Evolutionary conservation across 2,797 vertebrate species (phyloP).

Genomic region (Lutjanus campechanus): DNA sequence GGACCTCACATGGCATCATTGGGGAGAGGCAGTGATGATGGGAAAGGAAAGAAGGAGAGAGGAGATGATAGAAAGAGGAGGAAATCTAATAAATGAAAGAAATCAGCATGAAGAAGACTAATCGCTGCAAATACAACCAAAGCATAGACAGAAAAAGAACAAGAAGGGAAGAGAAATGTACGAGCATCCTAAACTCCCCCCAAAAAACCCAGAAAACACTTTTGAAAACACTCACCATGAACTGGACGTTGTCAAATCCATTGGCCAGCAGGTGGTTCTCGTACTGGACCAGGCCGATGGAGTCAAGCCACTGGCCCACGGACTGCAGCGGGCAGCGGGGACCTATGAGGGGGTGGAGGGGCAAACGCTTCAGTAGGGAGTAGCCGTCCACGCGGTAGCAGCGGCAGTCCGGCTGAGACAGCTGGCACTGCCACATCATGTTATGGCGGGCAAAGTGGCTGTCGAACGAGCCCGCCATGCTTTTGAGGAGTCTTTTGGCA

Average conservation of each 20-base stretch:
- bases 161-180: background rate
- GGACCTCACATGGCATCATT: slow-evolving; percentile 79
- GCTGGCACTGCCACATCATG: slow-evolving; percentile 99
- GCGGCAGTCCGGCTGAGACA: slow-evolving; percentile 98
- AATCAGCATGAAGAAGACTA: slow-evolving; percentile 21
- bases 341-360: slow-evolving; percentile 99
- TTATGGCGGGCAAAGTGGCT: slow-evolving; percentile 96
- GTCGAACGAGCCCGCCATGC: slow-evolving; percentile 99
- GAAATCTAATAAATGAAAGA: slow-evolving; percentile 43
- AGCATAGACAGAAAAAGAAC: background rate
- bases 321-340: slow-evolving; percentile 97
- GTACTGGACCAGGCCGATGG: slow-evolving; percentile 98
- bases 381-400: slow-evolving; percentile 99
- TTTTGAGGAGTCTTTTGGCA: slow-evolving; percentile 80
- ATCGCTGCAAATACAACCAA: background rate
- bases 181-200: background rate
- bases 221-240: slow-evolving; percentile 92
- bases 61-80: slow-evolving; percentile 30
- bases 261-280: slow-evolving; percentile 99
- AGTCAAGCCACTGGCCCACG: slow-evolving; percentile 98
- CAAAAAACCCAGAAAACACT: background rate
- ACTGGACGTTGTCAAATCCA: slow-evolving; percentile 98
- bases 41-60: slow-evolving; percentile 20
- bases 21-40: slow-evolving; percentile 69
- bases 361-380: slow-evolving; percentile 98